A percentile compares a stretch with the other conserved stretches of the same genome.
Evolutionary conservation across 2,888 invertebrate genomes (phyloP).

Genomic region (Panopea generosa): DNA sequence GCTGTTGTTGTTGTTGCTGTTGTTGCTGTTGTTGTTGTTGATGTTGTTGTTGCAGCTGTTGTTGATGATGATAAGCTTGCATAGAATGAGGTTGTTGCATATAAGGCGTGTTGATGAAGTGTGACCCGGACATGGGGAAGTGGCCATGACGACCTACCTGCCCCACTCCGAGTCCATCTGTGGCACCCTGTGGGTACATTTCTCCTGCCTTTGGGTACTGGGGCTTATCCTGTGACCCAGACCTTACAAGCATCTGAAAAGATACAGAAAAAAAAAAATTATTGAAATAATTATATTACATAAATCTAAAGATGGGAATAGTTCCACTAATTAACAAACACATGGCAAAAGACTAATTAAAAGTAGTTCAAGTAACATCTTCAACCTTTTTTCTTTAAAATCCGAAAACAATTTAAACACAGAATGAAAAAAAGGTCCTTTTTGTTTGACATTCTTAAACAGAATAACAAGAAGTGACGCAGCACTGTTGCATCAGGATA

Average conservation of each 20-base stretch:
- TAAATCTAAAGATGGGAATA: background rate
- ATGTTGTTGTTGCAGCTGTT: too few relatives aligned
- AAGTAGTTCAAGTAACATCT: too few relatives aligned
- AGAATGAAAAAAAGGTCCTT: too few relatives aligned
- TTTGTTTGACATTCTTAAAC: too few relatives aligned
- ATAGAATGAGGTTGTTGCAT: slow-evolving; percentile 62
- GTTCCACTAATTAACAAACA: background rate
- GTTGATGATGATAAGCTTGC: slow-evolving; percentile 59
- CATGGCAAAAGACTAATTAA: too few relatives aligned
- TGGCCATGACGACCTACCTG: slow-evolving; percentile 44
- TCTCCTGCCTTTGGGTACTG: slow-evolving; percentile 33
- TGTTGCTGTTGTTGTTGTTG: slow-evolving; percentile 55
- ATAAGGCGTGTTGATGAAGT: slow-evolving; percentile 61
- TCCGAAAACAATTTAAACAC: too few relatives aligned
- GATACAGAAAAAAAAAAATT: background rate
- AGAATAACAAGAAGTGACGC: too few relatives aligned
- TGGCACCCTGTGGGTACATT: slow-evolving; percentile 49
- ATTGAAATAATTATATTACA: background rate
- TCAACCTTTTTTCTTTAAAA: too few relatives aligned
- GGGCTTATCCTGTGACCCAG: slow-evolving; percentile 46
- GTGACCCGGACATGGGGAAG: slow-evolving; percentile 53
- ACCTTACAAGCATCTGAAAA: slow-evolving; percentile 58
- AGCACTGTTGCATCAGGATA: too few relatives aligned
- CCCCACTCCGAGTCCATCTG: slow-evolving; percentile 38
- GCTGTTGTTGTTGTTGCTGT: slow-evolving; percentile 27